Percentiles rank a stretch among this genome's conserved stretches.
phyloP scores from a whole-genome alignment of 37 sponge, comb jelly and placozoan genomes.

The Chondrosia reniformis region DNA sequence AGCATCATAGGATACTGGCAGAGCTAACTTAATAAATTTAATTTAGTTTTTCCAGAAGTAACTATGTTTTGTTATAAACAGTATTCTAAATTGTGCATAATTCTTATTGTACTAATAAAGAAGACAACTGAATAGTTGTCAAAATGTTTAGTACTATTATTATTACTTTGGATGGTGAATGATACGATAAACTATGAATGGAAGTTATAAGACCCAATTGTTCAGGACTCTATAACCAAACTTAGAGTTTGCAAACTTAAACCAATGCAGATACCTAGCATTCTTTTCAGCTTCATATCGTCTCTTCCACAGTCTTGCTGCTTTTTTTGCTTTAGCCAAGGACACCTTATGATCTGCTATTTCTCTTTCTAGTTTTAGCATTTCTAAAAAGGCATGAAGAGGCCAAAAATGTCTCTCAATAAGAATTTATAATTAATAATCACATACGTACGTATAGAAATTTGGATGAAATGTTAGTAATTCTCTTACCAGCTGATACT shows the following conservation, averaged over 20 bases:
- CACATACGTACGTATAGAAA: background rate
- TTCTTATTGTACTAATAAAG: too few relatives aligned
- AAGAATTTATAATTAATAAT: background rate
- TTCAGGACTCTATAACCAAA: too few relatives aligned
- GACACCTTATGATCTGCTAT: constrained; percentile 20
- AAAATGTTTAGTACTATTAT: too few relatives aligned
- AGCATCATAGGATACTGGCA: too few relatives aligned
- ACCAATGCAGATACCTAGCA: constrained; percentile 37
- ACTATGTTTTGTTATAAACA: too few relatives aligned
- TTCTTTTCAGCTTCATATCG: constrained; percentile 41
- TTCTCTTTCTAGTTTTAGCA: constrained; percentile 34
- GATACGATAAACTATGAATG: too few relatives aligned
- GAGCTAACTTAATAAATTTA: too few relatives aligned
- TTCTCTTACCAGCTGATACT: background rate
- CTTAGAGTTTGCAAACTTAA: background rate
- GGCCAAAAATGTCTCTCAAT: background rate
- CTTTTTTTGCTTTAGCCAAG: constrained; percentile 30
- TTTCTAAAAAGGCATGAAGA: constrained; percentile 27
- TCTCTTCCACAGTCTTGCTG: constrained; percentile 51
- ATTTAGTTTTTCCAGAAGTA: too few relatives aligned
- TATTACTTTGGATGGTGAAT: too few relatives aligned
- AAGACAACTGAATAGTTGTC: too few relatives aligned
- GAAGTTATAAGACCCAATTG: too few relatives aligned
- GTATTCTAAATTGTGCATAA: too few relatives aligned
- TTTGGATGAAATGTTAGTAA: background rate